Evolutionary conservation across 2,888 invertebrate genomes (phyloP).

Genomic region (Netelia melanura): DNA sequence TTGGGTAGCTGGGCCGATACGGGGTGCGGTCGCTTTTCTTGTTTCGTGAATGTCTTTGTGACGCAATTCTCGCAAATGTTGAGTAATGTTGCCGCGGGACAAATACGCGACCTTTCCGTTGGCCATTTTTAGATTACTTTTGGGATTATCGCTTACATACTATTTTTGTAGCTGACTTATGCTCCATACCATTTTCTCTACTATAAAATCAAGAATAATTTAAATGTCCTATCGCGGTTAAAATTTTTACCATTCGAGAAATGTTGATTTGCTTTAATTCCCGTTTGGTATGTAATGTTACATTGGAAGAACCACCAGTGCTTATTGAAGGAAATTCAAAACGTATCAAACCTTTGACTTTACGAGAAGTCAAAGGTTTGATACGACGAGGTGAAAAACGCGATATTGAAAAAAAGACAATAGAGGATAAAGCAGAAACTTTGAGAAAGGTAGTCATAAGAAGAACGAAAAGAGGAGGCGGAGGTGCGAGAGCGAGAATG

Average conservation of each 20-base stretch:
- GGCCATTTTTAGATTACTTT: neutral
- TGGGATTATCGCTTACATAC: neutral
- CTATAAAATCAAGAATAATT: neutral
- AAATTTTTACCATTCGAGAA: neutral
- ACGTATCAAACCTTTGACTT: too few relatives aligned
- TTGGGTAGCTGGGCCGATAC: constrained; percentile 11
- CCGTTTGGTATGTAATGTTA: neutral
- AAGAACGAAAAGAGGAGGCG: neutral
- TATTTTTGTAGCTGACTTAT: neutral
- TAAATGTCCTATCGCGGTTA: neutral
- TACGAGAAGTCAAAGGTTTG: constrained; percentile 9
- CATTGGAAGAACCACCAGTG: neutral
- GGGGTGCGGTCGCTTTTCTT: constrained; percentile 55
- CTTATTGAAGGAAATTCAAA: neutral
- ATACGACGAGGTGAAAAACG: constrained; percentile 23
- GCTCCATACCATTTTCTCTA: too few relatives aligned
- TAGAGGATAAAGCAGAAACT: constrained; percentile 30
- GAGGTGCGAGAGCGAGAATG: neutral
- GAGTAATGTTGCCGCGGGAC: neutral
- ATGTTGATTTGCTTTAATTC: neutral
- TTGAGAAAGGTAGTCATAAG: constrained; percentile 40
- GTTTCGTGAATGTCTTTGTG: constrained; percentile 58
- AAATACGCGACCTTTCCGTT: neutral
- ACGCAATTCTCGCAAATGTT: neutral
- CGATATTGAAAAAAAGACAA: constrained; percentile 10